Base-by-base conservation (phyloP, 2,888 invertebrate genomes). In the Bellardia bayeri region DNA sequence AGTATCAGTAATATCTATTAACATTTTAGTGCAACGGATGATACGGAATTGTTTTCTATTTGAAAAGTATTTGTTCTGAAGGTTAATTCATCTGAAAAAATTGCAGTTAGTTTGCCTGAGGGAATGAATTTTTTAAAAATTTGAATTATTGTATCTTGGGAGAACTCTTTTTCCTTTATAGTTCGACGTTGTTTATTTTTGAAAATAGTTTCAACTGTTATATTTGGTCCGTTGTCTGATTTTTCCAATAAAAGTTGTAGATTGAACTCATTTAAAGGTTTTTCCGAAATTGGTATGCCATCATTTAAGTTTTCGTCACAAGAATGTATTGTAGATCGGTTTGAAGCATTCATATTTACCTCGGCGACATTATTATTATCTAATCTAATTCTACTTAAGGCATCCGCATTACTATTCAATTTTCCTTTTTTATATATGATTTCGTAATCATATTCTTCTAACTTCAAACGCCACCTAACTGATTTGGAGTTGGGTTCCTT, bases 11-110 rank as follows among this genome's bases (percentile, higher is more conserved):
- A 85, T 66, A 30, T 88, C 85, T 51, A 13, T 54, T 42, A 85
- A 16, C 5, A 72, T 49, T 30, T 69, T 42, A 14, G 49, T 85
- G 71, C 80, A 80, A 8, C 80, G 40, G 49, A 80, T 23, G 30
- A 80, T 11, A 40, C 71, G 80, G 9, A 63, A 80, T 37, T 69
- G 58, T 68, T 61, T 80, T n/a, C 42, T 82, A 23, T 86, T 68
- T 4, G 88, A 75, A 51, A 81, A 88, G 30, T 79, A 82, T 80
- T 82, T 82, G 14, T 33, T 33, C 4, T 33, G 33, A 33, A 33
- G 4, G 33, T 33, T 3, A 4, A 33, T 2, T 33, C 33, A 33
- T 33, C 33, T 3, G 4, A 33, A 4, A 33, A 33, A 3, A 33
- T 33, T 2, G 33, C 33, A 4, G 33, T 33, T 33, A 33, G 4